Conservation (phyloP, 2,888 invertebrate species). For the Callyntrura guangdongensis region DNA sequence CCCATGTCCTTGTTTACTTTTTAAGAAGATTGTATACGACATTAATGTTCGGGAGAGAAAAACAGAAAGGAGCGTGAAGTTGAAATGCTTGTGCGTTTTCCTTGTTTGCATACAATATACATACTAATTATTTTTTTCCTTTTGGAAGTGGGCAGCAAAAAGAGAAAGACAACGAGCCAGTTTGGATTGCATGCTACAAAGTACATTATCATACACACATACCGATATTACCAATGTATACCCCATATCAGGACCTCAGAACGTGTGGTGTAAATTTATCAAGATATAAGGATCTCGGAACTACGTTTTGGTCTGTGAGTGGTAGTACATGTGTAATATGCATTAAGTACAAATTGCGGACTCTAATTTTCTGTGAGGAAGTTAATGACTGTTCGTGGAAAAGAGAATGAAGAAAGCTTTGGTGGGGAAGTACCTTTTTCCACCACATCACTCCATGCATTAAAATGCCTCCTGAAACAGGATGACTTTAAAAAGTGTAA, state of each 20-base stretch:
- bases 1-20: not conserved
- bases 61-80: not conserved
- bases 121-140: constrained; percentile 20
- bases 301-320: too few species aligned
- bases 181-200: not conserved
- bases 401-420: constrained; percentile 13
- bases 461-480: constrained; percentile 3
- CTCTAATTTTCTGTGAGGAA: constrained; percentile 14
- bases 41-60: not conserved
- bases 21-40: not conserved
- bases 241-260: not conserved
- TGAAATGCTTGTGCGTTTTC: not conserved
- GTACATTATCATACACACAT: too few species aligned
- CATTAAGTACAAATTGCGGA: not conserved
- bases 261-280: not conserved
- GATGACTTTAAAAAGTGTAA: not conserved
- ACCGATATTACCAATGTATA: not conserved
- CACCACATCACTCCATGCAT: constrained; percentile 11
- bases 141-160: not conserved
- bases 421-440: constrained; percentile 21
- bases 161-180: not conserved
- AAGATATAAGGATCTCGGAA: not conserved
- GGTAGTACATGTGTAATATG: too few species aligned
- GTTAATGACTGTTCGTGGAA: constrained; percentile 33
- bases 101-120: constrained; percentile 25